Percentiles rank a stretch among this genome's conserved stretches.
Evolutionary conservation across 2,113 vertebrate species (phyloP).

Genomic region (Strix uralensis): DNA sequence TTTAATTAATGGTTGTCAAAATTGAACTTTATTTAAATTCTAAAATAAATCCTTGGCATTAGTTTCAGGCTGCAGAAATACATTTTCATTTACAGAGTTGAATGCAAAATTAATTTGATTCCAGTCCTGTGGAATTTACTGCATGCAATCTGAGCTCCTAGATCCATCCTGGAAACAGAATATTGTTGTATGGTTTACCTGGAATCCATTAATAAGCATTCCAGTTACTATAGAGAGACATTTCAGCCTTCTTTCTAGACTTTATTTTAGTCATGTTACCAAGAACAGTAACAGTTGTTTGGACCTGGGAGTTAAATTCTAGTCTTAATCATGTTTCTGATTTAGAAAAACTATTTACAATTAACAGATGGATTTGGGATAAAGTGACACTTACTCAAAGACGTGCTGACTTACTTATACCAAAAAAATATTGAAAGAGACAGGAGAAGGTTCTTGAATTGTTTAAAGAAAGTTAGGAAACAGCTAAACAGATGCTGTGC

Average conservation of each 20-base stretch:
- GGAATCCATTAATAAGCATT: neutral
- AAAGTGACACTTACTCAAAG: neutral
- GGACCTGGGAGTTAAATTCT: neutral
- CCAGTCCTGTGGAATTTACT: neutral
- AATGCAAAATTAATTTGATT: neutral
- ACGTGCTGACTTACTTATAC: neutral
- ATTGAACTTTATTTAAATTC: neutral
- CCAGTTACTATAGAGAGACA: neutral
- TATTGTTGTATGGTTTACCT: neutral
- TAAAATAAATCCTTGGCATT: neutral
- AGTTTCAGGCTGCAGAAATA: neutral
- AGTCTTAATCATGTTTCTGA: neutral
- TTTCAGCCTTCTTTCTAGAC: neutral
- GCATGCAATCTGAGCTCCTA: neutral
- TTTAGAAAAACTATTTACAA: neutral
- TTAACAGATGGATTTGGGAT: neutral
- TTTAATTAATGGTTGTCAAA: conserved; percentile 9
- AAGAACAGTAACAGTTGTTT: neutral
- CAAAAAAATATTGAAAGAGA: neutral
- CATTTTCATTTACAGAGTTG: neutral
- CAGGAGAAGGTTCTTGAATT: neutral
- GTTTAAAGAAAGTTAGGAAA: neutral
- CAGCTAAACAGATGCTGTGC: neutral
- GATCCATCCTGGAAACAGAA: neutral
- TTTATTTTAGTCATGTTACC: neutral